Base-by-base conservation (phyloP, 1,140 invertebrate species). In the Archivesica marissinica region DNA sequence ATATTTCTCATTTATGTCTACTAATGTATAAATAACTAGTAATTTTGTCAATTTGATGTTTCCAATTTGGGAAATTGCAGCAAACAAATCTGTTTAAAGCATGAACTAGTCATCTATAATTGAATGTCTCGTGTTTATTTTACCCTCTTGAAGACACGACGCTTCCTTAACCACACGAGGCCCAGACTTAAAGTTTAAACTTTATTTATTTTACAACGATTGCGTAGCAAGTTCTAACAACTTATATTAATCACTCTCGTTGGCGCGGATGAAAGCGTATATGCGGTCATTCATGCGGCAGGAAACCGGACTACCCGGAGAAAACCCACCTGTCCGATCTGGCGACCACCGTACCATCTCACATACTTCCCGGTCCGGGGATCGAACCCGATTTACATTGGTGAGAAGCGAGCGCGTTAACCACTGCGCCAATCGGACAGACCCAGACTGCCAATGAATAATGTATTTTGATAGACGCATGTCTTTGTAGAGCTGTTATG, bases 51-150 rank as follows among this genome's bases (percentile, higher is more conserved):
- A n/a, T 35, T 64, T 28, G 11, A 13, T 64, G 59, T 25, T 64
- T 64, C 59, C 59, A 35, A 35, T 4, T 64, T 7, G 33, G n/a
- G 59, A 13, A 35, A 17, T 64, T 7, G 59, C 68, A n/a, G 20
- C 68, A 72, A 72, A 72, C 68, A 72, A 72, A 47, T n/a, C 44
- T 72, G 50, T 72, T 72, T 72, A 50, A 33, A 17, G 41, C 20
- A 72, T 72, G n/a, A 52, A 72, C 50, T 72, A 47, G 50, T 30
- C 68, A 72, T 72, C 68, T 38, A 47, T 72, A 47, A 72, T 47
- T 72, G 68, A 72, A 72, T 23, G 33, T 72, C 28, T 50, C 35
- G n/a, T 72, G 68, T 72, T 72, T 72, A 72, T 72, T 72, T 72
- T 72, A 72, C 68, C 68, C 68, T 72, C 68, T 23, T 20, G 68